Conservation (phyloP, 2,797 vertebrate species). For the Epinephelus awoara region DNA sequence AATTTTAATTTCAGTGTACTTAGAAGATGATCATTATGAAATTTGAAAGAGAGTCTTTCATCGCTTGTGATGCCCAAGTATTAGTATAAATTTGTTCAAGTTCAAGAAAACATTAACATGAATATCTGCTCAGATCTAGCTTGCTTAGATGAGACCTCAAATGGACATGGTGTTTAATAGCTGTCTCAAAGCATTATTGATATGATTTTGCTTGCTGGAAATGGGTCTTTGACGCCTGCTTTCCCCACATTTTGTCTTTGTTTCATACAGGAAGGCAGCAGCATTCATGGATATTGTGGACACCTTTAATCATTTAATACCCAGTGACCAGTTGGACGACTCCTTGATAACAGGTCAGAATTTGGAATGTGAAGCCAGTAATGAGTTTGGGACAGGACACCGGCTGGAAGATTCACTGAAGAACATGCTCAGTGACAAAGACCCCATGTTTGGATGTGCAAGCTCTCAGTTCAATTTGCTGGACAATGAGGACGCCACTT, state of each 20-base stretch:
- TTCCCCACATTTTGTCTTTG: slow-evolving; percentile 21
- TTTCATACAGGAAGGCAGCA: slow-evolving; percentile 89
- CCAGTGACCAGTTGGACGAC: slow-evolving; percentile 99
- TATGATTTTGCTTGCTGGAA: neutral
- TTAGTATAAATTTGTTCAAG: too few species aligned
- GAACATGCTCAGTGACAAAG: slow-evolving; percentile 99
- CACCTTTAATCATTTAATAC: slow-evolving; percentile 99
- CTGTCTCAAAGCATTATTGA: neutral
- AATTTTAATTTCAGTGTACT: neutral
- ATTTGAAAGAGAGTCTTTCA: neutral
- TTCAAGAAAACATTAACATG: neutral
- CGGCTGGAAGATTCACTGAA: slow-evolving; percentile 95
- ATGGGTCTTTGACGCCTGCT: neutral
- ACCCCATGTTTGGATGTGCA: slow-evolving; percentile 99
- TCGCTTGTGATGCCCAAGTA: neutral
- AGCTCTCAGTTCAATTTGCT: slow-evolving; percentile 97
- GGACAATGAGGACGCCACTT: slow-evolving; percentile 94
- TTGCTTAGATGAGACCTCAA: neutral
- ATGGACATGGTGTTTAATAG: neutral
- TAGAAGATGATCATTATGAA: neutral
- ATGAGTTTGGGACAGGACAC: slow-evolving; percentile 94
- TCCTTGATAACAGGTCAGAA: slow-evolving; percentile 95
- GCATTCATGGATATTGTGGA: slow-evolving; percentile 99
- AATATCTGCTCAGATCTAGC: neutral
- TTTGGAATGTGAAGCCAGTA: slow-evolving; percentile 98